phyloP scores from a whole-genome alignment of 2,888 invertebrate species.

The Germaria angustata region DNA sequence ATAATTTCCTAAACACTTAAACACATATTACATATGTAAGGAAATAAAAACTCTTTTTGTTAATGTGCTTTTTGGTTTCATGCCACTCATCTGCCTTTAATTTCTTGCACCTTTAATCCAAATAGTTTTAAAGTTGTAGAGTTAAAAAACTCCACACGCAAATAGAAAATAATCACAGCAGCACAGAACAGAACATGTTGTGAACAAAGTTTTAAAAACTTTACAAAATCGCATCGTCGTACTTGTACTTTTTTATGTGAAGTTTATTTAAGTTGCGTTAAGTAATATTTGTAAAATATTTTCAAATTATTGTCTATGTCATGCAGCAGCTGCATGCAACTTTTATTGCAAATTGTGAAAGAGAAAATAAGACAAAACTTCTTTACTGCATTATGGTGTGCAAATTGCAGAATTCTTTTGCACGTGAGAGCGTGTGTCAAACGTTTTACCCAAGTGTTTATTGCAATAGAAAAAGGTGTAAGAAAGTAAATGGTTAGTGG shows the following conservation, averaged over 20 bases:
- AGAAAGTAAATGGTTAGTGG: slow-evolving; percentile 19
- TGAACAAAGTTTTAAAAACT: slow-evolving; percentile 33
- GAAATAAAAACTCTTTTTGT: not conserved
- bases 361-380: slow-evolving; percentile 37
- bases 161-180: slow-evolving; percentile 29
- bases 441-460: slow-evolving; percentile 50
- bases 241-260: not conserved
- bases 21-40: not conserved
- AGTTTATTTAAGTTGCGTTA: slow-evolving; percentile 16
- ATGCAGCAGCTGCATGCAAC: slow-evolving; percentile 23
- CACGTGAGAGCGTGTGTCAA: slow-evolving; percentile 47
- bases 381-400: slow-evolving; percentile 60
- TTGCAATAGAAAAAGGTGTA: slow-evolving; percentile 9
- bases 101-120: slow-evolving; percentile 8
- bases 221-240: slow-evolving; percentile 33
- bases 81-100: slow-evolving; percentile 8
- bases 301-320: slow-evolving; percentile 37
- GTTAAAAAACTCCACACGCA: not conserved
- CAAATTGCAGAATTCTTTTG: slow-evolving; percentile 37
- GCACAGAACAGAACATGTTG: not conserved
- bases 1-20: not conserved
- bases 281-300: slow-evolving; percentile 47
- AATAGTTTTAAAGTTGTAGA: slow-evolving; percentile 25
- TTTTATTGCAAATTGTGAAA: slow-evolving; percentile 13
- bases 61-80: not conserved